Conservation (phyloP, 1,140 invertebrate species). For the Trinorchestia longiramus region DNA sequence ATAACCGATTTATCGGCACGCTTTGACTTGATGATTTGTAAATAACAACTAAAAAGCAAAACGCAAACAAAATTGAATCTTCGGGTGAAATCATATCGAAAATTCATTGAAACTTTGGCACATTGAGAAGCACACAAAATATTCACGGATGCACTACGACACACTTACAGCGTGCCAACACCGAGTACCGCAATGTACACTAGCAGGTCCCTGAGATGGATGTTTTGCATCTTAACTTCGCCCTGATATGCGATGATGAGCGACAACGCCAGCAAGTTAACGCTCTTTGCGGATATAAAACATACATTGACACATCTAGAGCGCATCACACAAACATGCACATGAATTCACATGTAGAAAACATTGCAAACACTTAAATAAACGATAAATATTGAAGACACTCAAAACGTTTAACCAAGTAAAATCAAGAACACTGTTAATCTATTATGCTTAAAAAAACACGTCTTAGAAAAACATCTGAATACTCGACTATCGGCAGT, state of each 20-base stretch:
- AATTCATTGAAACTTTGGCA: background rate
- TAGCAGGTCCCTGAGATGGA: background rate
- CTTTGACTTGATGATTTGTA: background rate
- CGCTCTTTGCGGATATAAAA: background rate
- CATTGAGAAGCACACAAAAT: constrained; percentile 19
- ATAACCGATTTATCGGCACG: background rate
- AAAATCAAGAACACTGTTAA: background rate
- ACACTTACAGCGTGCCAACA: constrained; percentile 12
- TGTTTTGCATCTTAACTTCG: background rate
- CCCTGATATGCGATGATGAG: background rate
- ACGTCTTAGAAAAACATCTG: background rate
- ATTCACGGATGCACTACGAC: constrained; percentile 36
- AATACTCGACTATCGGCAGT: background rate
- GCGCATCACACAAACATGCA: constrained; percentile 16
- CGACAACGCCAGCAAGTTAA: background rate
- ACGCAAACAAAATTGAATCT: background rate
- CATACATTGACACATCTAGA: constrained; percentile 1
- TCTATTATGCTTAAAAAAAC: background rate
- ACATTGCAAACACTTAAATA: constrained; percentile 8
- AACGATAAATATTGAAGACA: background rate
- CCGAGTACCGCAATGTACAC: background rate
- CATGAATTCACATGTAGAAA: background rate
- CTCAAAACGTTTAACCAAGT: background rate
- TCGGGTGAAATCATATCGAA: background rate
- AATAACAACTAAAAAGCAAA: background rate